A percentile compares a stretch with the other conserved stretches of the same genome.
These are phyloP conservation scores for Danionella dracula DNA, from an alignment of 2,797 vertebrate species.

Conservation along the genomic window DNA sequence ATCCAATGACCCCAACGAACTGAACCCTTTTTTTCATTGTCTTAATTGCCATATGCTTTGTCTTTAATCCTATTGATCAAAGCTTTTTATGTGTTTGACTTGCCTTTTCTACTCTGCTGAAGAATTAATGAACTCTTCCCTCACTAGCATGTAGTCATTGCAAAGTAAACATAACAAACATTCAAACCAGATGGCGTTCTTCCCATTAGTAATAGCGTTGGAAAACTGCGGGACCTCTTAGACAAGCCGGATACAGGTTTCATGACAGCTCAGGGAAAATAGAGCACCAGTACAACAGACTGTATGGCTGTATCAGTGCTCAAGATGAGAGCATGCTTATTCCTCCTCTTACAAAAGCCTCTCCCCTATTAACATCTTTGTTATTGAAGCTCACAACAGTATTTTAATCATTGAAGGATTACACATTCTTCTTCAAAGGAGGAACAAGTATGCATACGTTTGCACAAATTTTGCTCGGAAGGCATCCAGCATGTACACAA, in stretches of 20 bases:
- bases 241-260: constrained; percentile 19
- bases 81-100: neutral
- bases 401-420: constrained; percentile 45
- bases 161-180: constrained; percentile 5
- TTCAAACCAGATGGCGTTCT: constrained; percentile 33
- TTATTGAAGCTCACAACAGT: constrained; percentile 28
- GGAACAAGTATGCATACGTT: constrained; percentile 25
- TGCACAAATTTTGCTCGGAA: constrained; percentile 29
- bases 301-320: constrained; percentile 34
- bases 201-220: constrained; percentile 15
- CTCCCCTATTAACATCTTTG: constrained; percentile 27
- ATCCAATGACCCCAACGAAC: too few species aligned
- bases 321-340: constrained; percentile 24
- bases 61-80: too few species aligned
- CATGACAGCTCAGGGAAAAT: constrained; percentile 19
- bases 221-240: constrained; percentile 12
- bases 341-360: constrained; percentile 31
- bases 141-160: neutral
- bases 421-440: constrained; percentile 36
- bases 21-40: too few species aligned
- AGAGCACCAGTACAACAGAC: constrained; percentile 13
- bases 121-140: constrained; percentile 26
- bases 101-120: neutral
- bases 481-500: neutral
- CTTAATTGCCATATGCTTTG: too few species aligned